Evolutionary conservation across 2,113 vertebrate species (phyloP).

Genomic region (Rhinopomastus cyanomelas): DNA sequence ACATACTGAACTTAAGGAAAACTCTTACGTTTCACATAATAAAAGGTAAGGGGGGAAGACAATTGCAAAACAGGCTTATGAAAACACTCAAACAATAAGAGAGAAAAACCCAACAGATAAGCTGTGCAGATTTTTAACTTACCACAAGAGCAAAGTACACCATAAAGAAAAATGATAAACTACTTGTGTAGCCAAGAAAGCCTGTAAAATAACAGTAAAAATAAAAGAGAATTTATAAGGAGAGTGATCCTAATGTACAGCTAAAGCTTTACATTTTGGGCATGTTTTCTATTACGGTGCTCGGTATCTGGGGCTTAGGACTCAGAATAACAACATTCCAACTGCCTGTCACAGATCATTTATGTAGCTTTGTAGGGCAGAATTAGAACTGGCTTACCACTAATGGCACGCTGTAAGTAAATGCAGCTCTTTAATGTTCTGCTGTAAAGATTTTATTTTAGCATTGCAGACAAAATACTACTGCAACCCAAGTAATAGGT

Average conservation of each 20-base stretch:
- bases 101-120: constrained; percentile 40
- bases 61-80: constrained; percentile 45
- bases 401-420: constrained; percentile 79
- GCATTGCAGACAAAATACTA: constrained; percentile 80
- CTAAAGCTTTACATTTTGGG: constrained; percentile 76
- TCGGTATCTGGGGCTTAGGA: constrained; percentile 79
- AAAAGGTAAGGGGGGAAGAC: constrained; percentile 36
- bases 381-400: constrained; percentile 82
- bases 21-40: not conserved
- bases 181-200: constrained; percentile 96
- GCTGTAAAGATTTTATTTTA: constrained; percentile 84
- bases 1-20: not conserved
- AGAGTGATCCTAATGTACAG: constrained; percentile 76
- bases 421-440: constrained; percentile 81
- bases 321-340: constrained; percentile 81
- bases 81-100: constrained; percentile 67
- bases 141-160: constrained; percentile 92
- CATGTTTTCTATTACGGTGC: constrained; percentile 78
- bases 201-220: constrained; percentile 84
- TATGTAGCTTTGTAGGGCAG: constrained; percentile 77
- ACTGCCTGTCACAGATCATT: constrained; percentile 83
- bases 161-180: constrained; percentile 93
- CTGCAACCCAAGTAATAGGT: constrained; percentile 78
- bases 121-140: constrained; percentile 78
- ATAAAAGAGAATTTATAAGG: constrained; percentile 84